phyloP scores from a whole-genome alignment of 2,797 vertebrate species.

The Carcharodon carcharias region DNA sequence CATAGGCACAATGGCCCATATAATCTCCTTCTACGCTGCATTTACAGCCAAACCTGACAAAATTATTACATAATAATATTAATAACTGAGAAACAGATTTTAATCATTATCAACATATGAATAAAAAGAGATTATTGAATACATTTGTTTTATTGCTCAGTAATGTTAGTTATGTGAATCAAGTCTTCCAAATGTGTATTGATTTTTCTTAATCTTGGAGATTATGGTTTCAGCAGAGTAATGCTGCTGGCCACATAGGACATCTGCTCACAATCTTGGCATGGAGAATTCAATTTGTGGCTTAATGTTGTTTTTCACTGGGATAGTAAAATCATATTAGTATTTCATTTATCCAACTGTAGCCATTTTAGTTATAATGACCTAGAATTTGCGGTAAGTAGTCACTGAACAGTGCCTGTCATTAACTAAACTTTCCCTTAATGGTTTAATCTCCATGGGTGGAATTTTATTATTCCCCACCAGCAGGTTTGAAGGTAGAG shows the following conservation, averaged over 20 bases:
- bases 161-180: background rate
- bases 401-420: background rate
- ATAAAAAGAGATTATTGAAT: background rate
- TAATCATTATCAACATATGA: background rate
- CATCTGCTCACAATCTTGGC: background rate
- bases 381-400: background rate
- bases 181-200: background rate
- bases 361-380: background rate
- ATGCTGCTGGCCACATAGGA: background rate
- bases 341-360: background rate
- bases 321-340: background rate
- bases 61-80: background rate
- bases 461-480: too few relatives aligned
- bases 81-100: slow-evolving; percentile 2
- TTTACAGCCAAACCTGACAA: background rate
- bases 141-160: background rate
- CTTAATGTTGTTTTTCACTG: background rate
- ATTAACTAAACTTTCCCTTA: background rate
- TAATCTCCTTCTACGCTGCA: background rate
- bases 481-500: too few relatives aligned
- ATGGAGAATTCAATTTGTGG: background rate
- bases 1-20: background rate
- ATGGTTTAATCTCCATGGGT: background rate
- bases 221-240: background rate
- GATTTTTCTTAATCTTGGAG: background rate